These are phyloP conservation scores for Lucilia cuprina DNA, from an alignment of 1,140 invertebrate genomes.

Conservation along the genomic window DNA sequence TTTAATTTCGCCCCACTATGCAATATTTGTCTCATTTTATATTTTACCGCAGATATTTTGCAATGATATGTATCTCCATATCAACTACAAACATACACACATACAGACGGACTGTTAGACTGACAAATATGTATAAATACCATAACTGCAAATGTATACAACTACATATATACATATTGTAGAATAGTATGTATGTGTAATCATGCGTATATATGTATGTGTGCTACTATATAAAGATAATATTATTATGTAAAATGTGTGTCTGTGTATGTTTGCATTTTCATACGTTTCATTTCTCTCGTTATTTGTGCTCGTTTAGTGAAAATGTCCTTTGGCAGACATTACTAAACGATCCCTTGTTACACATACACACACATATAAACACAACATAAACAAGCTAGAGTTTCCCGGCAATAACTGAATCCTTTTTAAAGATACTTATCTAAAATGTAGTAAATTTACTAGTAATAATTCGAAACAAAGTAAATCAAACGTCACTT, in stretches of 20 bases:
- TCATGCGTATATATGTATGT: not conserved
- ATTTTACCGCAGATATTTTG: not conserved
- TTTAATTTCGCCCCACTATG: not conserved
- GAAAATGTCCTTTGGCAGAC: slow-evolving; percentile 16
- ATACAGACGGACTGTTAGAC: too few species aligned
- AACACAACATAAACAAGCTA: too few species aligned
- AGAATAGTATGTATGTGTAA: not conserved
- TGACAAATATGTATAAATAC: too few species aligned
- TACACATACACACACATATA: not conserved
- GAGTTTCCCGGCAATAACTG: too few species aligned
- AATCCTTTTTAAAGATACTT: too few species aligned
- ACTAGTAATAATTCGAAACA: too few species aligned
- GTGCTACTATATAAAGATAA: not conserved
- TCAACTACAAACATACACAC: not conserved
- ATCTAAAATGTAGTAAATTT: too few species aligned
- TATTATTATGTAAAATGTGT: slow-evolving; percentile 3
- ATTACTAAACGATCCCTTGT: slow-evolving; percentile 5
- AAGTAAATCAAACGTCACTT: too few species aligned
- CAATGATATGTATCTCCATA: not conserved
- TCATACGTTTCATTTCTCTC: slow-evolving; percentile 4
- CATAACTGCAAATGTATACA: too few species aligned
- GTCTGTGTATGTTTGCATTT: not conserved
- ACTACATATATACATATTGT: too few species aligned
- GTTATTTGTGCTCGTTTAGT: not conserved
- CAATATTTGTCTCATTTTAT: not conserved